Evolutionary conservation across 2,113 vertebrate species (phyloP).

Genomic region (Mus spicilegus): DNA sequence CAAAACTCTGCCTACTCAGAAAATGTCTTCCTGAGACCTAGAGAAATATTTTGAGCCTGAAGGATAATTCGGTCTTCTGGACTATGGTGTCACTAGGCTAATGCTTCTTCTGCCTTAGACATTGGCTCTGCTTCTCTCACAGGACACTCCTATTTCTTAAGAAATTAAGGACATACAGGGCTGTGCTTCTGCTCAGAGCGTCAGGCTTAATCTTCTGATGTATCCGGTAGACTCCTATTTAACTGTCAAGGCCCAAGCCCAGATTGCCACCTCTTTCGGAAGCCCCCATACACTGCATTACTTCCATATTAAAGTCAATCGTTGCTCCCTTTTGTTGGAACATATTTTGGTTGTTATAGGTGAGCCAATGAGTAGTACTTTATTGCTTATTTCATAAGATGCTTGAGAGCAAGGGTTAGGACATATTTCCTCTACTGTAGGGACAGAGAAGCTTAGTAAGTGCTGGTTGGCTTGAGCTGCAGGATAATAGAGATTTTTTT

Average conservation of each 20-base stretch:
- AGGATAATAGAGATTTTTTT: not conserved
- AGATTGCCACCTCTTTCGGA: not conserved
- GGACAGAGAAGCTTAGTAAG: not conserved
- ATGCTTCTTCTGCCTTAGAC: not conserved
- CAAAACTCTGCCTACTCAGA: constrained; percentile 13
- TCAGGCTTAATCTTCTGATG: too few species aligned
- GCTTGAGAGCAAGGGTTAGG: not conserved
- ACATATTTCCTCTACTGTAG: not conserved
- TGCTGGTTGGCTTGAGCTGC: not conserved
- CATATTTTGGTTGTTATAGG: not conserved
- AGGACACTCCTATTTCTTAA: not conserved
- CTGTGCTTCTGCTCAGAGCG: not conserved
- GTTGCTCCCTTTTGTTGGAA: not conserved
- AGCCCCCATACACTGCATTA: not conserved
- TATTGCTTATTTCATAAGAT: not conserved
- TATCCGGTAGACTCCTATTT: not conserved
- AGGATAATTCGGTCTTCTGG: constrained; percentile 27
- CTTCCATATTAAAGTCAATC: not conserved
- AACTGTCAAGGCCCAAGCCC: not conserved
- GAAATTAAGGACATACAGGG: not conserved
- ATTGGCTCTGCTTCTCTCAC: not conserved
- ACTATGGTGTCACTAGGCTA: not conserved
- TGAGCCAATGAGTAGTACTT: not conserved
- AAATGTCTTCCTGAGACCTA: constrained; percentile 1
- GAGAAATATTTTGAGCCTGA: constrained; percentile 46